Base-by-base conservation (phyloP, 2,113 vertebrate genomes). In the Agelaius phoeniceus region DNA sequence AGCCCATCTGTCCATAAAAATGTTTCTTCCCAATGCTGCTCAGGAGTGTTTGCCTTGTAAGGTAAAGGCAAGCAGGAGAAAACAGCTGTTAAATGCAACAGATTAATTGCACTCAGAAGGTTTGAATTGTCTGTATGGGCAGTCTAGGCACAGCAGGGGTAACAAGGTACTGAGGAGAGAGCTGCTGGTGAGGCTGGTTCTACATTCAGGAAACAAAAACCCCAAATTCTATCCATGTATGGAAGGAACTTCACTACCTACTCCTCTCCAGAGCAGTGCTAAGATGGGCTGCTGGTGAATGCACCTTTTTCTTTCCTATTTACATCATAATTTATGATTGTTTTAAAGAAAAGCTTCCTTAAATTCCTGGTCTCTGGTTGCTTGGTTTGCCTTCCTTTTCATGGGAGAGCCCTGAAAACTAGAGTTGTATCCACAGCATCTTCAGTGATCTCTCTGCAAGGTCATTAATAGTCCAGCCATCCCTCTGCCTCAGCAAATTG, bases 1-100 rank as follows among this genome's bases (percentile, higher is more conserved):
- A 91, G 78, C 68, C 61, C 49, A 75, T 87, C 79, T 78, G 35
- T n/a, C 39, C 28, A 30, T 87, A 86, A 87, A 89, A 39, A 5
- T 30, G n/a, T 44, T 94, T 76, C 65, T 94, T 84, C 41, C 51
- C 71, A 41, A 14, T 17, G 11, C 21, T 35, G 35, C 59, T n/a
- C 28, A n/a, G 37, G 54, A 23, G 24, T 54, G 24, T 76, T 90
- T 79, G 87, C 94, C 95, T 97, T 94, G 84, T 86, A 84, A 79
- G 75, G 83, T 41, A 73, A 96, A 46, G 68, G 31, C 77, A 31
- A 66, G 84, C 30, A 89, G 58, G 46, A 79, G 74, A 63, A 63
- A 88, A 9, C 2, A 44, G 51, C 28, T 87, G 51, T 61, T 61
- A 48, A 65, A 44, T 54, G 35, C 76, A 73, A 27, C 31, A 65